A percentile compares a stretch with the other conserved stretches of the same genome.
These are phyloP conservation scores for Crypturellus undulatus DNA, from an alignment of 2,113 vertebrate genomes.

Conservation along the genomic window DNA sequence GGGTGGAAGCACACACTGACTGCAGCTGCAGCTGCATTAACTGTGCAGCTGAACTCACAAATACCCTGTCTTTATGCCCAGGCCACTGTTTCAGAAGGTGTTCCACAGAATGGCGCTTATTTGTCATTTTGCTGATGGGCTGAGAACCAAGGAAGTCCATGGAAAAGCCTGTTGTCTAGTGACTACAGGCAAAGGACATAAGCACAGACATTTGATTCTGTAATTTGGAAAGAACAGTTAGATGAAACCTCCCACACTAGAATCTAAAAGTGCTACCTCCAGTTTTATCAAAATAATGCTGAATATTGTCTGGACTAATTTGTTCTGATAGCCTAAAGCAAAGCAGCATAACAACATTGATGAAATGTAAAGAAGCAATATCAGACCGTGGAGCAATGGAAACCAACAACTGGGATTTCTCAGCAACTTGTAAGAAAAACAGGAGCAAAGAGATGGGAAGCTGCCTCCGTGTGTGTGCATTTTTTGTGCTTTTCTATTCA, in stretches of 20 bases:
- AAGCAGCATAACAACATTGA: background rate
- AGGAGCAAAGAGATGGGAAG: background rate
- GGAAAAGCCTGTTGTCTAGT: rapidly evolving
- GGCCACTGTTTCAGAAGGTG: background rate
- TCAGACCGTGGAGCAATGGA: rapidly evolving
- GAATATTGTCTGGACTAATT: background rate
- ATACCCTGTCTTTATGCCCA: rapidly evolving
- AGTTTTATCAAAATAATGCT: background rate
- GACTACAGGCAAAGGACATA: background rate
- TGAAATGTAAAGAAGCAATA: background rate
- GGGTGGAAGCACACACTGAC: background rate
- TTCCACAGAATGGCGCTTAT: background rate
- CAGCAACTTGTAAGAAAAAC: background rate
- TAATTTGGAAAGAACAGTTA: background rate
- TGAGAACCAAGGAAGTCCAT: background rate
- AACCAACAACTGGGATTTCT: background rate
- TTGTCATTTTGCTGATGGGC: background rate
- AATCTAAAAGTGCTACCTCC: background rate
- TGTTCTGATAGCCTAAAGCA: background rate
- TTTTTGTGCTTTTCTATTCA: background rate
- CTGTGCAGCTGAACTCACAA: background rate
- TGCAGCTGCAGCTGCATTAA: rapidly evolving
- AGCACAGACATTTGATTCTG: background rate
- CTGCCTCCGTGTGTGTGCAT: background rate
- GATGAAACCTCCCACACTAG: background rate